phyloP scores from a whole-genome alignment of 2,113 vertebrate genomes.

The Triplophysa rosa region DNA sequence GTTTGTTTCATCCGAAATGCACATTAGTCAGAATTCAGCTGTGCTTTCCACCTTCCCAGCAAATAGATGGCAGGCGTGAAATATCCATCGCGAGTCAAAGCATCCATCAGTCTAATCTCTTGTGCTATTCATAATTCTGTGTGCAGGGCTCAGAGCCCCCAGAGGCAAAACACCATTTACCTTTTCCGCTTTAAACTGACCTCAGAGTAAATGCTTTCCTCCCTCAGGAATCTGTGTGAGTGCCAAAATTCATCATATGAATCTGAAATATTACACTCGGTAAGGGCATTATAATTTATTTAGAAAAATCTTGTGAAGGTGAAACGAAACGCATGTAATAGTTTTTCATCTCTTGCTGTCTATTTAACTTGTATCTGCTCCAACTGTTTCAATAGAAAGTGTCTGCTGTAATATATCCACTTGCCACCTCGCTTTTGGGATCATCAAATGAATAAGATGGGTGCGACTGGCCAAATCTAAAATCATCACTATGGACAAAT shows the following conservation, averaged over 20 bases:
- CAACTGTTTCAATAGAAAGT: background rate
- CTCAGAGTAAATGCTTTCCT: slow-evolving; percentile 38
- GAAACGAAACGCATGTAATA: background rate
- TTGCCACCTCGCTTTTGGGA: too few relatives aligned
- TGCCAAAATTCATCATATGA: slow-evolving; percentile 30
- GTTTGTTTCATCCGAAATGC: slow-evolving; percentile 50
- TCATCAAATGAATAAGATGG: background rate
- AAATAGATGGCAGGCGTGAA: slow-evolving; percentile 44
- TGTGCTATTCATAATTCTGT: slow-evolving; percentile 63
- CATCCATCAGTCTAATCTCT: slow-evolving; percentile 55
- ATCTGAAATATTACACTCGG: background rate
- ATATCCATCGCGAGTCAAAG: slow-evolving; percentile 54
- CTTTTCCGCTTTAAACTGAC: slow-evolving; percentile 57
- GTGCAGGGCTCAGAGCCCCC: slow-evolving; percentile 34
- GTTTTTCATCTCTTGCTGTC: background rate
- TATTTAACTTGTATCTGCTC: background rate
- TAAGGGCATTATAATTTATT: slow-evolving; percentile 15
- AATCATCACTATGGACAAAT: background rate
- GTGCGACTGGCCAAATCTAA: background rate
- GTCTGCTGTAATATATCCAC: background rate
- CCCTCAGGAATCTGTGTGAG: slow-evolving; percentile 58
- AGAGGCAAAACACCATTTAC: slow-evolving; percentile 62
- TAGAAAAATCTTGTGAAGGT: background rate
- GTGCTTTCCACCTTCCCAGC: slow-evolving; percentile 43
- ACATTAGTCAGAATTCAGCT: slow-evolving; percentile 56